Evolutionary conservation across 2,113 vertebrate species (phyloP).

Genomic region (Emydocephalus ijimae): DNA sequence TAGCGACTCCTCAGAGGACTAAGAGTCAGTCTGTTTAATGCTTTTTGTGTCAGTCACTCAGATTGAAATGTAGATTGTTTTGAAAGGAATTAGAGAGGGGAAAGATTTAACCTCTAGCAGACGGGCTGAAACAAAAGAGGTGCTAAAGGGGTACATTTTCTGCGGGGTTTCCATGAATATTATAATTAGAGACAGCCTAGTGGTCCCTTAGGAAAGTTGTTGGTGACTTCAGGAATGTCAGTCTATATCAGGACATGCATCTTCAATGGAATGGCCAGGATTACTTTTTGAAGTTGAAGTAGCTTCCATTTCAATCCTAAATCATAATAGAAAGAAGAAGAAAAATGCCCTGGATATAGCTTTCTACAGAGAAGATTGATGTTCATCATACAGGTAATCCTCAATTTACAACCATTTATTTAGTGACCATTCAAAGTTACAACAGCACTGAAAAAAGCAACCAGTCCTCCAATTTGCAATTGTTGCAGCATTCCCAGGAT

Average conservation of each 20-base stretch:
- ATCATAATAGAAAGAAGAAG: not conserved
- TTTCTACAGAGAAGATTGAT: not conserved
- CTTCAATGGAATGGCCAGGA: not conserved
- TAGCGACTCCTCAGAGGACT: not conserved
- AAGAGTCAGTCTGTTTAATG: not conserved
- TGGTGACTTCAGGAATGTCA: not conserved
- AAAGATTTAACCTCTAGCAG: constrained; percentile 18
- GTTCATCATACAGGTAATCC: no score
- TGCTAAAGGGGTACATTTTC: not conserved
- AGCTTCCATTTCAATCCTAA: not conserved
- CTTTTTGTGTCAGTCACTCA: not conserved
- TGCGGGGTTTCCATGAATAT: not conserved
- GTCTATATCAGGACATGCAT: not conserved
- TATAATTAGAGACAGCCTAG: not conserved
- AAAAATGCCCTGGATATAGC: not conserved
- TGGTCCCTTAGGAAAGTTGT: not conserved
- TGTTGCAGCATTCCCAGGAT: no score
- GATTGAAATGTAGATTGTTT: constrained; percentile 21
- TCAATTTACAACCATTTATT: no score
- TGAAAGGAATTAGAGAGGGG: constrained; percentile 19
- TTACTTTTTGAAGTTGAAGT: not conserved
- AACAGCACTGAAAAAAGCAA: no score
- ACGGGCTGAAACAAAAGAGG: not conserved
- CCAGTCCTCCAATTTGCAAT: no score
- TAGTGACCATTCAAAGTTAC: no score